Percentiles rank a stretch among this genome's conserved stretches.
Evolutionary conservation across 2,888 invertebrate genomes (phyloP).

Genomic region (Dendrolimus pini): DNA sequence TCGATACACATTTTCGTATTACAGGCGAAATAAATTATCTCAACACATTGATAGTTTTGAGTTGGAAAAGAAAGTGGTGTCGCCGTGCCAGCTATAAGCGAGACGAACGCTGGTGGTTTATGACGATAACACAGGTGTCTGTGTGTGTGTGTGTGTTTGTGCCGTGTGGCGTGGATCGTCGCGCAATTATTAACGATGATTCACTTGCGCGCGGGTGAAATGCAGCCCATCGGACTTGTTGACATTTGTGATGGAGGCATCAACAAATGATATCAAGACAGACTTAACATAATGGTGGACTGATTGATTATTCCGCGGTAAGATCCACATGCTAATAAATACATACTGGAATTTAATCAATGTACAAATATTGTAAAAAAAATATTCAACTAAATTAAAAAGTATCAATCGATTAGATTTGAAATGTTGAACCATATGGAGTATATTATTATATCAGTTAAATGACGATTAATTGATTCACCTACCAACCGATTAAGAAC

Average conservation of each 20-base stretch:
- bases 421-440: too few species aligned
- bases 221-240: conserved; percentile 74
- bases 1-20: conserved; percentile 32
- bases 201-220: conserved; percentile 75
- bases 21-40: conserved; percentile 40
- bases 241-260: conserved; percentile 67
- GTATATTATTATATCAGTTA: too few species aligned
- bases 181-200: conserved; percentile 76
- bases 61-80: conserved; percentile 38
- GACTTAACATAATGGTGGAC: conserved; percentile 65
- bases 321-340: conserved; percentile 17
- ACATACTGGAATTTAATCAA: too few species aligned
- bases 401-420: too few species aligned
- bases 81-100: conserved; percentile 25
- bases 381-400: too few species aligned
- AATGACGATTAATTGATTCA: too few species aligned
- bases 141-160: conserved; percentile 41
- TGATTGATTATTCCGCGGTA: conserved; percentile 61
- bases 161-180: conserved; percentile 68
- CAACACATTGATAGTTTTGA: conserved; percentile 31
- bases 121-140: conserved; percentile 60
- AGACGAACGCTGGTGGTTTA: conserved; percentile 6
- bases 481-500: too few species aligned
- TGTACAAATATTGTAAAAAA: too few species aligned
- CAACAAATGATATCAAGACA: conserved; percentile 68